Evolutionary conservation across 2,797 vertebrate species (phyloP).

Genomic region (Diceros bicornis): DNA sequence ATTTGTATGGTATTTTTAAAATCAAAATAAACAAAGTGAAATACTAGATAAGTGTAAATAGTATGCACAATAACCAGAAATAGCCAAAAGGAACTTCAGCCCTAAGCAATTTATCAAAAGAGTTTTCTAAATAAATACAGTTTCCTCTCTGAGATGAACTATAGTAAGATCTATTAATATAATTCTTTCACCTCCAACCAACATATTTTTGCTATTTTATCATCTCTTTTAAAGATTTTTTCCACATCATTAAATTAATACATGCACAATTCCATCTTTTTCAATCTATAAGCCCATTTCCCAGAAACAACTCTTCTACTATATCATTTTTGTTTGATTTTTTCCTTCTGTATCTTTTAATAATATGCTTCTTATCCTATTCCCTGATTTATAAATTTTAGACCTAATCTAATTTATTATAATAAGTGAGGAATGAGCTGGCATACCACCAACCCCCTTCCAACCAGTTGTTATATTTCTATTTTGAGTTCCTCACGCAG

Average conservation of each 20-base stretch:
- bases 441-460: neutral
- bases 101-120: conserved; percentile 30
- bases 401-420: conserved; percentile 15
- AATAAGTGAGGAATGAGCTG: neutral
- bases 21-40: conserved; percentile 37
- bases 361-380: neutral
- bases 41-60: conserved; percentile 16
- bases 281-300: neutral
- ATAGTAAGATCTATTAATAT: neutral
- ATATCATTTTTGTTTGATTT: conserved; percentile 44
- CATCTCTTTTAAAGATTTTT: neutral
- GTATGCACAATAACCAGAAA: neutral
- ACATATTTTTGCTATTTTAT: neutral
- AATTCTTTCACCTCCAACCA: conserved; percentile 1
- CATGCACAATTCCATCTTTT: neutral
- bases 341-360: neutral
- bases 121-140: conserved; percentile 41
- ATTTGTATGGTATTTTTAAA: neutral
- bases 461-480: neutral
- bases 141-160: neutral
- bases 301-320: neutral
- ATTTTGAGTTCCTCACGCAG: neutral
- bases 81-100: conserved; percentile 47
- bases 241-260: conserved; percentile 38
- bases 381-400: neutral